phyloP scores from a whole-genome alignment of 2,797 vertebrate genomes.

The Crenichthys baileyi region DNA sequence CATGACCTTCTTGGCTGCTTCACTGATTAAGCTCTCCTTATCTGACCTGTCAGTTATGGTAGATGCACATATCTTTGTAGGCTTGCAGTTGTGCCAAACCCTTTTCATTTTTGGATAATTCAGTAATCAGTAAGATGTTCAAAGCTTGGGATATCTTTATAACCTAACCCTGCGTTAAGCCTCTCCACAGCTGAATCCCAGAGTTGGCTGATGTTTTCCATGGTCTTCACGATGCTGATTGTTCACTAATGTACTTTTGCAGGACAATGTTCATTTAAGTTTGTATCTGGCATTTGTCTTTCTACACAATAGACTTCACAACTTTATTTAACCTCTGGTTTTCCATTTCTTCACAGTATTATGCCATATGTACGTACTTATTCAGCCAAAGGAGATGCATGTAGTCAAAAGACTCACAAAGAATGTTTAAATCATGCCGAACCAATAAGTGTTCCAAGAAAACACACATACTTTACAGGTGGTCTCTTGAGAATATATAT shows the following conservation, averaged over 20 bases:
- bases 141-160: no score
- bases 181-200: neutral
- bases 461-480: neutral
- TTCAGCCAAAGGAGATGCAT: neutral
- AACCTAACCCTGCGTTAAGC: neutral
- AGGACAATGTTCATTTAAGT: neutral
- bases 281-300: neutral
- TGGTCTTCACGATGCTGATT: neutral
- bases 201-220: neutral
- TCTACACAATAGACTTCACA: neutral
- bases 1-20: no score
- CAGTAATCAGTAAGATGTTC: no score
- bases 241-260: neutral
- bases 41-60: no score
- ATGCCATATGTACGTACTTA: neutral
- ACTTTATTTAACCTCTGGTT: neutral
- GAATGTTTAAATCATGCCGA: neutral
- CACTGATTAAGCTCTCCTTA: no score
- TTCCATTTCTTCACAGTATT: neutral
- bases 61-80: no score
- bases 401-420: neutral
- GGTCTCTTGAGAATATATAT: neutral
- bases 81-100: no score
- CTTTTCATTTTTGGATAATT: no score
- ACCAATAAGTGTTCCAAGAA: neutral